phyloP scores from a whole-genome alignment of 53 echinoderm and acorn worm species.

The Paelopatides confundens region DNA sequence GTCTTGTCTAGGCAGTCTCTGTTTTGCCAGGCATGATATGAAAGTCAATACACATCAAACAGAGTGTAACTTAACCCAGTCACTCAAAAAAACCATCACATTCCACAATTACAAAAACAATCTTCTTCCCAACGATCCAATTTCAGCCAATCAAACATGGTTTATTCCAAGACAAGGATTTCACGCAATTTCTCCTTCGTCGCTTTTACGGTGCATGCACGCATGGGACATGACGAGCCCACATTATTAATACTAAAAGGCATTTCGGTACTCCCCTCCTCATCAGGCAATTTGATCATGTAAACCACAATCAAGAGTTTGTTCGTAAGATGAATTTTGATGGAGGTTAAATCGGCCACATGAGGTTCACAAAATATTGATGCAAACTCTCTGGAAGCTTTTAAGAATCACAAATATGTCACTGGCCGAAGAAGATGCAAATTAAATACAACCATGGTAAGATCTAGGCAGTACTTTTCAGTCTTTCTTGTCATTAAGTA shows the following conservation, averaged over 20 bases:
- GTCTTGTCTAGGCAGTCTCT: neutral
- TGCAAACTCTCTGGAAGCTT: neutral
- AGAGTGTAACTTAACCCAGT: neutral
- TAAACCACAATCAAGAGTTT: neutral
- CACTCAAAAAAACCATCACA: conserved; percentile 5
- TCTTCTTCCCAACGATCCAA: conserved; percentile 2
- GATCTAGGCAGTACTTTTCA: no score
- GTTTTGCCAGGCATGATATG: neutral
- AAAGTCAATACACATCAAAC: conserved; percentile 8
- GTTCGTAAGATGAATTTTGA: neutral
- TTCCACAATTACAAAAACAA: conserved; percentile 16
- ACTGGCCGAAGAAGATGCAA: neutral
- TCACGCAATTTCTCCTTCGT: neutral
- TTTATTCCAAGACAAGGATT: neutral
- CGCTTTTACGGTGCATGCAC: neutral
- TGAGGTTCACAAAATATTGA: conserved; percentile 17
- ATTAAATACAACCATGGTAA: neutral
- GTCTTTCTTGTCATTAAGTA: no score
- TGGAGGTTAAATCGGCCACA: conserved; percentile 31
- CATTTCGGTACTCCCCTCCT: neutral
- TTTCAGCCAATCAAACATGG: conserved; percentile 17
- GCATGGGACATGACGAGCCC: neutral
- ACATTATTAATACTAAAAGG: neutral
- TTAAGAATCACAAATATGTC: conserved; percentile 1
- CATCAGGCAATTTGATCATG: neutral